Evolutionary conservation across 2,888 invertebrate genomes (phyloP).

Genomic region (Nomada hirtipes): DNA sequence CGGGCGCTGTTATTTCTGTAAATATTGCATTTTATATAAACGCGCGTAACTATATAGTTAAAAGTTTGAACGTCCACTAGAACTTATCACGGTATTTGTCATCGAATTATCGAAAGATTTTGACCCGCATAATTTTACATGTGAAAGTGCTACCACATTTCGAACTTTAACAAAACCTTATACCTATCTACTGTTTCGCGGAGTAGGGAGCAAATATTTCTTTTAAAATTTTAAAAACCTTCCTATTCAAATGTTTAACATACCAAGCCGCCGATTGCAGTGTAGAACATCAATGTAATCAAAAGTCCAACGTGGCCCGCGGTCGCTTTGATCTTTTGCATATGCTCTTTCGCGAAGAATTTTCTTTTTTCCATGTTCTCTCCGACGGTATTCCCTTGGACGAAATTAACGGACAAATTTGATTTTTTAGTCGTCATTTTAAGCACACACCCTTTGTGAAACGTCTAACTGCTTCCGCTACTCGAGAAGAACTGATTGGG

Average conservation of each 20-base stretch:
- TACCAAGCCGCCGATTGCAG: slow-evolving; percentile 92
- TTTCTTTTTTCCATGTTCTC: background rate
- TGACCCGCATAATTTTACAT: too few species aligned
- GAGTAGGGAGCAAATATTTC: background rate
- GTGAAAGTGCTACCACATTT: background rate
- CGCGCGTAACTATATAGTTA: slow-evolving; percentile 26
- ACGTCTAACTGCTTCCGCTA: slow-evolving; percentile 39
- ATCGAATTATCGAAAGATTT: too few species aligned
- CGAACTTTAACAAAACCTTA: background rate
- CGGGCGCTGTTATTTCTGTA: slow-evolving; percentile 51
- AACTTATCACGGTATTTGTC: too few species aligned
- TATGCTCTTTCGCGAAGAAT: slow-evolving; percentile 31
- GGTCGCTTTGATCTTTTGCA: slow-evolving; percentile 87
- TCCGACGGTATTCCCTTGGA: slow-evolving; percentile 6
- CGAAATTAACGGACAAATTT: slow-evolving; percentile 22
- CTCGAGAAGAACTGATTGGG: slow-evolving; percentile 56
- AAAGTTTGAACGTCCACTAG: background rate
- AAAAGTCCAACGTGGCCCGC: slow-evolving; percentile 91
- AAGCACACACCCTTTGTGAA: slow-evolving; percentile 3
- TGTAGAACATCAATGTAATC: slow-evolving; percentile 91
- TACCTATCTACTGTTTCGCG: background rate
- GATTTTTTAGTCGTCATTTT: slow-evolving; percentile 53
- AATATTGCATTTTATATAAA: slow-evolving; percentile 41
- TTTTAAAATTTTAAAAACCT: background rate
- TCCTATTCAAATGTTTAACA: slow-evolving; percentile 79